phyloP scores from a whole-genome alignment of 2,888 invertebrate genomes.

The Lasioglossum morio region DNA sequence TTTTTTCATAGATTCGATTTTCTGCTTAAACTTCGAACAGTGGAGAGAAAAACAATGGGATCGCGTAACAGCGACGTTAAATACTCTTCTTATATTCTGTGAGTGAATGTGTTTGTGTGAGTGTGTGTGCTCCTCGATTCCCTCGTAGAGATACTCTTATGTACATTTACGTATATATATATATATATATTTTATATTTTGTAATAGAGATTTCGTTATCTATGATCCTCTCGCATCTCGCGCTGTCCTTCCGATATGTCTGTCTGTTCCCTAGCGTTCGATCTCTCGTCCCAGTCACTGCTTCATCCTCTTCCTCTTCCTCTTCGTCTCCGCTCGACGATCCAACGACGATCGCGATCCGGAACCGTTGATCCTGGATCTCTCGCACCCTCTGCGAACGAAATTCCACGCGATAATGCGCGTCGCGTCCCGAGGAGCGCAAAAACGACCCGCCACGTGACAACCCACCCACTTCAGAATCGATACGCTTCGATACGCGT shows the following conservation, averaged over 20 bases:
- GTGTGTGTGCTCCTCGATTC: background rate
- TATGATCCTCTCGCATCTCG: constrained; percentile 3
- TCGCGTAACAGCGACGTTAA: constrained; percentile 43
- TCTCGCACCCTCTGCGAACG: constrained; percentile 24
- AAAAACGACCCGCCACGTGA: constrained; percentile 3
- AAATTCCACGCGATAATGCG: constrained; percentile 19
- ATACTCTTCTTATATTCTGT: constrained; percentile 29
- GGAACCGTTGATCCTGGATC: background rate
- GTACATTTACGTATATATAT: constrained; percentile 5
- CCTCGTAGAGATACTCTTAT: constrained; percentile 10
- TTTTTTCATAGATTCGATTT: constrained; percentile 36
- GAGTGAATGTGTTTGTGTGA: background rate
- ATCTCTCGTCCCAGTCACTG: background rate
- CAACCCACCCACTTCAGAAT: background rate
- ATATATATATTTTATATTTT: background rate
- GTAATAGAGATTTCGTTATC: constrained; percentile 2
- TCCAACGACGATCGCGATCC: background rate
- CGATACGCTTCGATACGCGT: background rate
- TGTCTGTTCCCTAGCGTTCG: constrained; percentile 50
- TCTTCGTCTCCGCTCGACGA: background rate
- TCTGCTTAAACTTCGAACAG: constrained; percentile 60
- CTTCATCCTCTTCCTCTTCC: background rate
- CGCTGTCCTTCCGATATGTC: constrained; percentile 45
- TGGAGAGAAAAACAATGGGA: constrained; percentile 53
- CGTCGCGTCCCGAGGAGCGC: background rate